These are phyloP conservation scores for Allacma fusca DNA, from an alignment of 2,888 invertebrate genomes.

Conservation along the genomic window DNA sequence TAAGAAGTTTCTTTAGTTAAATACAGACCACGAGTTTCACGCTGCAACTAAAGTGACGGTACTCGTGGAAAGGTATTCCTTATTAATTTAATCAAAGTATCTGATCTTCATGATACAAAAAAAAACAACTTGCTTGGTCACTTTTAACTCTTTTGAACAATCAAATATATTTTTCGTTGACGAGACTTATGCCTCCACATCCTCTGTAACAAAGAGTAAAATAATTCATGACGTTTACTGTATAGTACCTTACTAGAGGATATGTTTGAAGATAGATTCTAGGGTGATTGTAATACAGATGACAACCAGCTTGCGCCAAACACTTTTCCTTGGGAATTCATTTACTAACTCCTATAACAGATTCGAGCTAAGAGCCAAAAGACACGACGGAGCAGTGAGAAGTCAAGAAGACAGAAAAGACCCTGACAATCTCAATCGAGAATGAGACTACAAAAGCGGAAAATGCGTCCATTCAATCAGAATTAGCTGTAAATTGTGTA, in stretches of 20 bases:
- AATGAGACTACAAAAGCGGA: constrained; percentile 24
- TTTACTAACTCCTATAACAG: neutral
- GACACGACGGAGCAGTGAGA: neutral
- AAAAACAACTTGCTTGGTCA: constrained; percentile 38
- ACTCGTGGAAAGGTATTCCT: neutral
- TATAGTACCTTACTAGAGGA: neutral
- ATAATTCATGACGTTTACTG: neutral
- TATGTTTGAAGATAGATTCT: neutral
- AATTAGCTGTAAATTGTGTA: constrained; percentile 9
- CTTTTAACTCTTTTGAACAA: constrained; percentile 26
- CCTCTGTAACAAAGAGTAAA: constrained; percentile 4
- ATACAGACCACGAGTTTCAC: neutral
- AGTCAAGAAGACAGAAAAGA: constrained; percentile 17
- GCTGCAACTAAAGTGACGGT: neutral
- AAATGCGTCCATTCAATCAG: constrained; percentile 16
- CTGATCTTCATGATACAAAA: constrained; percentile 14
- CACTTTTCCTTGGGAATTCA: constrained; percentile 7
- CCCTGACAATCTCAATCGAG: constrained; percentile 24
- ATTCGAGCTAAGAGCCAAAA: neutral
- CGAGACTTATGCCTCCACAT: constrained; percentile 12
- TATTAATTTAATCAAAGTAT: neutral
- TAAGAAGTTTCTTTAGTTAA: neutral
- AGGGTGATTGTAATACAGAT: neutral
- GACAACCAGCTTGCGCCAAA: constrained; percentile 11
- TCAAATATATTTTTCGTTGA: neutral